A percentile compares a stretch with the other conserved stretches of the same genome.
These are phyloP conservation scores for Pantherophis alleghaniensis DNA, from an alignment of 2,797 vertebrate genomes.

Conservation along the genomic window DNA sequence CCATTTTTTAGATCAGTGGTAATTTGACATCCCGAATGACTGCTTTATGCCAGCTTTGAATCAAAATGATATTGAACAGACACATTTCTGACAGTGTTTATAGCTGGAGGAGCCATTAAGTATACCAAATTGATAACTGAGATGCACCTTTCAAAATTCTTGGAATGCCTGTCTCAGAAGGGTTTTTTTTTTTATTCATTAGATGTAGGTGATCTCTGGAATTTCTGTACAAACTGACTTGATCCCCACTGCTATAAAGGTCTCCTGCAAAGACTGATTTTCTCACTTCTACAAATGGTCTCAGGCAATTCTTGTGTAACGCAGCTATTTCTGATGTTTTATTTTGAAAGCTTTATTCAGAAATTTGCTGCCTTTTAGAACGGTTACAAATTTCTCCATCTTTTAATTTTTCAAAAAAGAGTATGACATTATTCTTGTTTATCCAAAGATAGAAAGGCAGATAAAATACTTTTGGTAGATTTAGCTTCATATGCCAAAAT, in stretches of 20 bases:
- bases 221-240: not conserved
- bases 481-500: not conserved
- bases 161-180: slow-evolving; percentile 48
- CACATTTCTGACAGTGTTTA: slow-evolving; percentile 59
- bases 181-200: no score
- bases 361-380: not conserved
- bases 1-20: slow-evolving; percentile 65
- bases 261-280: not conserved
- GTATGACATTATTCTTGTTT: not conserved
- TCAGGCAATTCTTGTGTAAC: not conserved
- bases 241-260: not conserved
- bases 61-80: slow-evolving; percentile 64
- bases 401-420: not conserved
- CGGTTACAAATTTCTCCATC: not conserved
- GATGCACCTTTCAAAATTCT: slow-evolving; percentile 46
- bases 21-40: slow-evolving; percentile 62
- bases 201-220: not conserved
- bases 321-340: not conserved
- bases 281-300: not conserved
- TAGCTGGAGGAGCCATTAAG: slow-evolving; percentile 65
- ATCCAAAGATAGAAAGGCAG: not conserved
- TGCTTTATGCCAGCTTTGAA: slow-evolving; percentile 58
- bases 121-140: slow-evolving; percentile 63
- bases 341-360: not conserved
- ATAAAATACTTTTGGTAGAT: not conserved